Base-by-base conservation (phyloP, 1,140 invertebrate genomes). In the Choristoneura fumiferana region DNA sequence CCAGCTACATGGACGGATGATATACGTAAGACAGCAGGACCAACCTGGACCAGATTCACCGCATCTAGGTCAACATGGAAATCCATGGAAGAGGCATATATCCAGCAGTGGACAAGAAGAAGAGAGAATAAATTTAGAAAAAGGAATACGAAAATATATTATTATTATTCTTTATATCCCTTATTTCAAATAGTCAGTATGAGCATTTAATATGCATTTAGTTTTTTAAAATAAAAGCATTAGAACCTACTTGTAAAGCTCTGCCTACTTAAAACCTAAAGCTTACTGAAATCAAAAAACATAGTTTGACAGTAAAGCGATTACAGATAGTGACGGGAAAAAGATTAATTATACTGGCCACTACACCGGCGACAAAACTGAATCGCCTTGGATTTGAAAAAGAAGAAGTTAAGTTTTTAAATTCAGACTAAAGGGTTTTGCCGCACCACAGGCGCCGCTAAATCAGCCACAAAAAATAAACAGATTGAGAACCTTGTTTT, bases 391-490 rank as follows among this genome's bases (percentile, higher is more conserved):
- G 62, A 67, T 17, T 69, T 58, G 73, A 65, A 66, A 73, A n/a
- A 49, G 49, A 58, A 55, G 54, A 53, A 56, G 58, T 65, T 72
- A 18, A 58, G 67, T 54, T 70, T 73, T 71, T 65, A 65, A 76
- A 78, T 74, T 76, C 73, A 57, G 72, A 76, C 66, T 73, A 81
- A 84, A 80, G 74, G 75, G 67, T 76, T 78, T 74, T 38, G 69
- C 74, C 81, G 75, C 81, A 59, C 78, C 73, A 72, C 77, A 70
- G 78, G 79, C 81, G 81, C 81, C 81, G 69, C 73, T 62, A 59
- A 56, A 67, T 65, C 62, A 59, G 57, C 60, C 49, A 82, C 72
- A 85, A 81, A 87, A 87, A 87, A 73, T 22, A 37, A 55, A 70
- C 62, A 57, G 59, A 71, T 69, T 64, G 69, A 18, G 40, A 45